Percentiles rank a stretch among this genome's conserved stretches.
Conservation (phyloP, 2,797 vertebrate genomes). For the Onychomys torridus region DNA sequence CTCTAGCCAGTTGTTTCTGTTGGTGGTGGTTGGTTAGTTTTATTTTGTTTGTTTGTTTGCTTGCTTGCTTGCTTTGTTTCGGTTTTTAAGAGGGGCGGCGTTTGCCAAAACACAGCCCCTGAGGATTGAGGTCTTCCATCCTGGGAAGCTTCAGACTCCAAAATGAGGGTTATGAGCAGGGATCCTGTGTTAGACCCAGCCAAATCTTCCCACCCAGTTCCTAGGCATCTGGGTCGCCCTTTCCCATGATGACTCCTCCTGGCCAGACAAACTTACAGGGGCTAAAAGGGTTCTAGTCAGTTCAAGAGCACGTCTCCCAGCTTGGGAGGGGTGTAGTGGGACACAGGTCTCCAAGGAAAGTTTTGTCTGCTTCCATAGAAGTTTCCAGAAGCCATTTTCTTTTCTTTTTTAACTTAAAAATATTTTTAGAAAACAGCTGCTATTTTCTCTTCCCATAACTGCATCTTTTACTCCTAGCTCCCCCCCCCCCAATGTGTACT, state of each 20-base stretch:
- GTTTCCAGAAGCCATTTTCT: slow-evolving; percentile 48
- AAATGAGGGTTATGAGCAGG: not conserved
- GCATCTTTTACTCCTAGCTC: not conserved
- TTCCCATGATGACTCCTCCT: not conserved
- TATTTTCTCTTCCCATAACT: not conserved
- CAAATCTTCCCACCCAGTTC: not conserved
- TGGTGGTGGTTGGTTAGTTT: not conserved
- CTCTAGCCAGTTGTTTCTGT: not conserved
- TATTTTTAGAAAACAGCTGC: not conserved
- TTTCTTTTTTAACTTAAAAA: not conserved
- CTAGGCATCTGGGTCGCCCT: not conserved
- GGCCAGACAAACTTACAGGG: not conserved
- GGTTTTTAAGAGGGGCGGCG: not conserved
- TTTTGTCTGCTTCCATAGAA: slow-evolving; percentile 6
- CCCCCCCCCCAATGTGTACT: not conserved
- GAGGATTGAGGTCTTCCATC: not conserved
- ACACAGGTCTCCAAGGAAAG: not conserved
- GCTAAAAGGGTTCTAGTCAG: slow-evolving; percentile 58
- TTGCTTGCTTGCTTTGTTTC: not conserved
- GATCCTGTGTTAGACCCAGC: not conserved
- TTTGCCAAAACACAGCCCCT: not conserved
- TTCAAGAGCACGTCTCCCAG: not conserved
- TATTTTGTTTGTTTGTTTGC: not conserved
- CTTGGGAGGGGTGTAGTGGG: not conserved
- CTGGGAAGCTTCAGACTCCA: not conserved